Percentiles rank a stretch among this genome's conserved stretches.
phyloP scores from a whole-genome alignment of 2,797 vertebrate species.

The Poecilia gillii region DNA sequence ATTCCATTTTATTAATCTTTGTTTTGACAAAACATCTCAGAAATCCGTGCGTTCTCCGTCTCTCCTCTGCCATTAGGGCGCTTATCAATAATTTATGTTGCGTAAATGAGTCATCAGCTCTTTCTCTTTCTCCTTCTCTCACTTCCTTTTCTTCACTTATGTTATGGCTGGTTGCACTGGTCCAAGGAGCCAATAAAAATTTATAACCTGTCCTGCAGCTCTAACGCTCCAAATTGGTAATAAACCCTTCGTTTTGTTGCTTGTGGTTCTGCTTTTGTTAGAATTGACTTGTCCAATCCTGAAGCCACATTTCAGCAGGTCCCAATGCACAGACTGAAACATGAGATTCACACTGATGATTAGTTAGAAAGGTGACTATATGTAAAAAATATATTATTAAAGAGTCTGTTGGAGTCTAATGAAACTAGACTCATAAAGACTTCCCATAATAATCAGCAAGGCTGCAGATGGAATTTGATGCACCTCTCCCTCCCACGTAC shows the following conservation, averaged over 20 bases:
- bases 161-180: slow-evolving; percentile 55
- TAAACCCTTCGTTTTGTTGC: slow-evolving; percentile 45
- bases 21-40: slow-evolving; percentile 78
- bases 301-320: slow-evolving; percentile 20
- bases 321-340: slow-evolving; percentile 38
- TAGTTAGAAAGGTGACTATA: slow-evolving; percentile 47
- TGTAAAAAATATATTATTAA: slow-evolving; percentile 47
- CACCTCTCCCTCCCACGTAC: slow-evolving; percentile 28
- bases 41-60: slow-evolving; percentile 82
- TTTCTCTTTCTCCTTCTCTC: slow-evolving; percentile 53
- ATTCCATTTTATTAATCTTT: slow-evolving; percentile 87
- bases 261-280: slow-evolving; percentile 24
- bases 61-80: slow-evolving; percentile 79
- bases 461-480: slow-evolving; percentile 67
- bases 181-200: slow-evolving; percentile 48
- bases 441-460: slow-evolving; percentile 59
- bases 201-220: slow-evolving; percentile 15
- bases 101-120: slow-evolving; percentile 80
- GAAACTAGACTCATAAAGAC: slow-evolving; percentile 66
- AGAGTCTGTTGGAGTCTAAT: slow-evolving; percentile 58
- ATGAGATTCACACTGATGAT: slow-evolving; percentile 42
- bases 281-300: slow-evolving; percentile 28
- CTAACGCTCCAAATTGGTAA: slow-evolving; percentile 42
- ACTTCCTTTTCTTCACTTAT: slow-evolving; percentile 36
- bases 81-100: slow-evolving; percentile 88